Evolutionary conservation across 2,113 vertebrate species (phyloP), one percentile per base, ranked within the genome.

Genomic region (Brachyhypopomus gauderio): DNA sequence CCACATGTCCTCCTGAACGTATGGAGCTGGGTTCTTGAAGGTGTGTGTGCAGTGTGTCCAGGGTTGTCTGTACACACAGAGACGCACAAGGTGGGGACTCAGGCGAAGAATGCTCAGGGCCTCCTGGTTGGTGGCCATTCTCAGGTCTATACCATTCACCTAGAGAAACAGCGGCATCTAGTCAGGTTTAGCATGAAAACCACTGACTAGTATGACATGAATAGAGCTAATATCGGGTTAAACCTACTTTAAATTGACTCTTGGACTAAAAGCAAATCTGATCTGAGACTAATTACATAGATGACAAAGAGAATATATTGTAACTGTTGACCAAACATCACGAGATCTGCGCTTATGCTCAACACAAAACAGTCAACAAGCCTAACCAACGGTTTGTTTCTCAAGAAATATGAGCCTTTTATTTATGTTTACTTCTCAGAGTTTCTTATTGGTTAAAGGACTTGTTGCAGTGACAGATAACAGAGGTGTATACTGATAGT

Each of bases 131-230:
- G 95, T 98, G 72, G 96, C 96, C 91, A 93, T 96, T 83, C 96
- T 93, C 86, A 98, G 91, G 89, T 98, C 96, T 84, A 97, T 97
- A n/a, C 95, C 95, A 1, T 98, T 98, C 67, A 98, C 97, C 98
- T 99, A 84, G 3, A 85, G 64, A 71, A 82, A 20, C n/a, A 63
- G 60, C 5, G 52, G 6, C 0, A 3, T 19, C 9, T 58, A n/a
- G 41, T 64, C 3, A 19, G 59, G 25, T 23, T 38, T 41, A 58
- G 73, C 23, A 55, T 36, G 34, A 60, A 38, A 41, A 27, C 12
- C 11, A 63, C 6, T 62, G 16, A 22, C 3, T 9, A 66, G 19
- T 30, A 48, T 27, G 4, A 64, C 36, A 60, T 5, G 14, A 38
- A 9, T 56, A 56, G 17, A 58, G 58, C 58, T 60, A 20, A n/a